phyloP scores from a whole-genome alignment of 2,113 vertebrate species.

The Paracanthobrama guichenoti region DNA sequence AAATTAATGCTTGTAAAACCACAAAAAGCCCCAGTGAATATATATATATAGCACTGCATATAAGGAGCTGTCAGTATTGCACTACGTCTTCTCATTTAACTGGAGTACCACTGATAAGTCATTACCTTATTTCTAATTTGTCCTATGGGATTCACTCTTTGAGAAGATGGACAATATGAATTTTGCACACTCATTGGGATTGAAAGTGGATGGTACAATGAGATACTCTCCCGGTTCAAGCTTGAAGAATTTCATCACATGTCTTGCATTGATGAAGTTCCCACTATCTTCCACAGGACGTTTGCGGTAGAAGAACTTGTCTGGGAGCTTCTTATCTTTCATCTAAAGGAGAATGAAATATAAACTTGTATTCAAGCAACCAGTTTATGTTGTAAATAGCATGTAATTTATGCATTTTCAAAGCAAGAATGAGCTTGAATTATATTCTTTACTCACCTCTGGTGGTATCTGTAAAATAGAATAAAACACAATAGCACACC shows the following conservation, averaged over 20 bases:
- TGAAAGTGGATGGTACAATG: constrained; percentile 53
- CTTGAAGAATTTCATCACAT: constrained; percentile 44
- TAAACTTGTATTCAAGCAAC: constrained; percentile 1
- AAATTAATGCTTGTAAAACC: too few species aligned
- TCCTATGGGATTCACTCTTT: constrained; percentile 5
- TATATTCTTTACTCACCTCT: constrained; percentile 60
- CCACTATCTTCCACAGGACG: background rate
- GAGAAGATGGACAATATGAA: constrained; percentile 47
- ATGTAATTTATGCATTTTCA: too few species aligned
- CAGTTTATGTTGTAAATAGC: background rate
- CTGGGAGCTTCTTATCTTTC: constrained; percentile 41
- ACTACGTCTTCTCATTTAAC: background rate
- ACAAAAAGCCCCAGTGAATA: too few species aligned
- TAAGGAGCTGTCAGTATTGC: too few species aligned
- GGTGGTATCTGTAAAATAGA: constrained; percentile 63
- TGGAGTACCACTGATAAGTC: background rate
- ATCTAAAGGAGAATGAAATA: constrained; percentile 9
- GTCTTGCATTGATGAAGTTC: constrained; percentile 27
- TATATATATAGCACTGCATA: too few species aligned
- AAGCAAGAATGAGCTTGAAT: background rate
- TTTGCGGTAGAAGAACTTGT: constrained; percentile 32
- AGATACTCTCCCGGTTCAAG: constrained; percentile 52
- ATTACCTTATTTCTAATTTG: background rate
- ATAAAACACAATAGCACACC: constrained; percentile 23
- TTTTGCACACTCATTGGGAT: constrained; percentile 37